Conservation (phyloP, 2,797 vertebrate genomes). For the Melanogrammus aeglefinus region DNA sequence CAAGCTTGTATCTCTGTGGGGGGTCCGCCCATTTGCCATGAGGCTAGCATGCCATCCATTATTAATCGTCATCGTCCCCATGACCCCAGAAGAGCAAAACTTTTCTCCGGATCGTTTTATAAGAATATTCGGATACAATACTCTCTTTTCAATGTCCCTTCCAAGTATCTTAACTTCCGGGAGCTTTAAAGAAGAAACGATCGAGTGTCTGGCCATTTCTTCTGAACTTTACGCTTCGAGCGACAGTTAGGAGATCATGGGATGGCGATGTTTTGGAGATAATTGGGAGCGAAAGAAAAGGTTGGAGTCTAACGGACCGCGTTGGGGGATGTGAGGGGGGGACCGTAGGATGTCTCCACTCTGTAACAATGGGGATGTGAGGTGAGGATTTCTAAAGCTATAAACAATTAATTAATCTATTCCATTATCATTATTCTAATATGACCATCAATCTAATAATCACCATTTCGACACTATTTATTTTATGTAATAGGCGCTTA, state of each 20-base stretch:
- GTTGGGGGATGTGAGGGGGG: no score
- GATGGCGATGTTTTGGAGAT: neutral
- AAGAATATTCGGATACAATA: neutral
- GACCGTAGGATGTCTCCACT: neutral
- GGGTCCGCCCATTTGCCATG: neutral
- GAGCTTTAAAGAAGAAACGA: neutral
- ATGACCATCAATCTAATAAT: neutral
- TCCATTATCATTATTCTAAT: neutral
- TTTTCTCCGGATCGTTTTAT: neutral
- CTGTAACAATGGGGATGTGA: neutral
- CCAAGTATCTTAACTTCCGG: neutral
- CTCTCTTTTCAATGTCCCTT: neutral
- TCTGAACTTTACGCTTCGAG: neutral
- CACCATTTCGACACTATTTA: neutral
- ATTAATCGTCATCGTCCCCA: neutral
- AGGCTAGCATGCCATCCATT: slow-evolving; percentile 1
- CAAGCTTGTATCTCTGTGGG: neutral
- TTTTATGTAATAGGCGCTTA: neutral
- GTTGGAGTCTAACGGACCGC: no score
- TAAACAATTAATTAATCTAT: no score
- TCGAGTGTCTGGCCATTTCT: neutral
- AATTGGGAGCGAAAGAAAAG: neutral
- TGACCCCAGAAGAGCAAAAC: neutral
- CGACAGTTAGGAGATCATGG: neutral
- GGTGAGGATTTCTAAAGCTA: no score